Percentiles rank a stretch among this genome's conserved stretches.
These are phyloP conservation scores for Pharmacophagus antenor DNA, from an alignment of 2,888 invertebrate species.

Conservation along the genomic window DNA sequence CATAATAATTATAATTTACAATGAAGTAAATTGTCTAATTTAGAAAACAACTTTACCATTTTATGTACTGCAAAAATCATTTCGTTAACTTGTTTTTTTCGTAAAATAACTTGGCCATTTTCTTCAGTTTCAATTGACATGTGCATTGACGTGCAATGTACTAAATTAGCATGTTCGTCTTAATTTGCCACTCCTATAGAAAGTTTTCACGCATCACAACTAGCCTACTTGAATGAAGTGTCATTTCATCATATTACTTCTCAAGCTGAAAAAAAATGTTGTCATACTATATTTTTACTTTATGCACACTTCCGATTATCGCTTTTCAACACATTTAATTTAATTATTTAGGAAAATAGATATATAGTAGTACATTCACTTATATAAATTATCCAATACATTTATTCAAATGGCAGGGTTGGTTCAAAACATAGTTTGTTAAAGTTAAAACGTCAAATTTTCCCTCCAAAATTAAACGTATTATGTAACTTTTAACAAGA, in stretches of 20 bases:
- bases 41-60: neutral
- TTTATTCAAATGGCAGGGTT: neutral
- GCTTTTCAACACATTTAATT: too few species aligned
- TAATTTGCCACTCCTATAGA: slow-evolving; percentile 14
- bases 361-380: too few species aligned
- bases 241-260: neutral
- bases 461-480: neutral
- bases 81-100: too few species aligned
- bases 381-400: too few species aligned
- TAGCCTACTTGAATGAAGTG: slow-evolving; percentile 8
- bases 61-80: neutral
- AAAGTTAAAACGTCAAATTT: neutral
- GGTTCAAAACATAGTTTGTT: neutral
- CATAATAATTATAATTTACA: too few species aligned
- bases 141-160: neutral
- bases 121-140: neutral
- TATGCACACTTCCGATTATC: too few species aligned
- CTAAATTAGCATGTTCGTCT: slow-evolving; percentile 17
- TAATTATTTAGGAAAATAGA: too few species aligned
- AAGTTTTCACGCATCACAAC: slow-evolving; percentile 11
- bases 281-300: neutral
- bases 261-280: neutral
- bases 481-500: neutral
- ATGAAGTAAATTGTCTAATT: neutral
- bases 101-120: neutral